A percentile compares a stretch with the other conserved stretches of the same genome.
Evolutionary conservation across 64 coral and sea anemone genomes (phyloP).

Genomic region (Platygyra sinensis): DNA sequence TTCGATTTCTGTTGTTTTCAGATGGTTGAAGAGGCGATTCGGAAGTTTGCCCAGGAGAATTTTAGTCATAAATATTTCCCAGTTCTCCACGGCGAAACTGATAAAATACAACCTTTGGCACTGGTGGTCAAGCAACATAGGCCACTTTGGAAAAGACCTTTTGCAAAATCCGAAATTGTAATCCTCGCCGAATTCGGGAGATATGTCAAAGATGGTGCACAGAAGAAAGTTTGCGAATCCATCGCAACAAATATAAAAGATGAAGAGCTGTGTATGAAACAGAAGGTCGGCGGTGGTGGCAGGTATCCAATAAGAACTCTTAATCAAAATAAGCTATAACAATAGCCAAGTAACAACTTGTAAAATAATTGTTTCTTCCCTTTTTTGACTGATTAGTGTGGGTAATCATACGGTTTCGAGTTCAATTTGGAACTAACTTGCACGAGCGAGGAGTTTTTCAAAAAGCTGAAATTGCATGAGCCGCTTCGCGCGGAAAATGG

Average conservation of each 20-base stretch:
- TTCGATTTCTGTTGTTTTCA: background rate
- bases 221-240: background rate
- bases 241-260: background rate
- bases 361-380: too few relatives aligned
- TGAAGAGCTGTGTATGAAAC: background rate
- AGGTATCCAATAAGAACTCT: background rate
- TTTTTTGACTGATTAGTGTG: too few relatives aligned
- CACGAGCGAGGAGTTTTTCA: too few relatives aligned
- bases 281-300: background rate
- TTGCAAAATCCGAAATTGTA: background rate
- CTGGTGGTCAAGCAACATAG: background rate
- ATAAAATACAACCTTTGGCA: background rate
- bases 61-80: background rate
- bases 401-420: too few relatives aligned
- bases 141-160: background rate
- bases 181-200: background rate
- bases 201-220: background rate
- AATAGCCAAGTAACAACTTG: too few relatives aligned
- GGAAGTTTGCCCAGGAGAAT: background rate
- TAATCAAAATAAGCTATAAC: too few relatives aligned
- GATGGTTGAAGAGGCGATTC: background rate
- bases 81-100: background rate
- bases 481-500: too few relatives aligned
- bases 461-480: too few relatives aligned
- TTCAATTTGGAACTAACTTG: too few relatives aligned